Evolutionary conservation across 2,113 vertebrate species (phyloP).

Genomic region (Manacus vitellinus): DNA sequence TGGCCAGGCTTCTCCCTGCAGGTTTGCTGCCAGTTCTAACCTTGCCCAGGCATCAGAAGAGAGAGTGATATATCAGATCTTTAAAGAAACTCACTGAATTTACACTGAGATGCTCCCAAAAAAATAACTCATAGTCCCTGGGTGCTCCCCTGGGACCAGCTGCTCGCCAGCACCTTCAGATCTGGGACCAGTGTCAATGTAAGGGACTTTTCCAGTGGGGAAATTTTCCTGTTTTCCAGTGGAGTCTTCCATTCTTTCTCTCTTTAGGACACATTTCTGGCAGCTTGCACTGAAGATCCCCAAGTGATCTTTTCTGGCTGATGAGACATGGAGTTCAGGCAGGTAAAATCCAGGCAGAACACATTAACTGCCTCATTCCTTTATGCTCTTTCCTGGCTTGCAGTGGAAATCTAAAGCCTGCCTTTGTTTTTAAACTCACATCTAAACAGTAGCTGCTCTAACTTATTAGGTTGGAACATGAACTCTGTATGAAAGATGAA

Average conservation of each 20-base stretch:
- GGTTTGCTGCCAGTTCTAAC: neutral
- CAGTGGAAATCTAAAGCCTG: conserved; percentile 61
- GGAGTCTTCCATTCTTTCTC: neutral
- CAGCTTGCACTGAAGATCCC: neutral
- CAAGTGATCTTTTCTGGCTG: neutral
- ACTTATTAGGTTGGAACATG: conserved; percentile 43
- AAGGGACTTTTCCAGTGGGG: neutral
- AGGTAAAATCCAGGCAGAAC: neutral
- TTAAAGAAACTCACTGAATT: neutral
- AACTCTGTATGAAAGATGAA: conserved; percentile 65
- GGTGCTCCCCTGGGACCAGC: neutral
- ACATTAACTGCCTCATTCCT: neutral
- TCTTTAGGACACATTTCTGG: neutral
- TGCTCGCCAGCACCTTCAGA: neutral
- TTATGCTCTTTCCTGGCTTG: neutral
- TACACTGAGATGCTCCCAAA: neutral
- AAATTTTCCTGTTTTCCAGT: neutral
- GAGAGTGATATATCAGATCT: neutral
- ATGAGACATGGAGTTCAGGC: neutral
- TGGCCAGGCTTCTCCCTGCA: neutral
- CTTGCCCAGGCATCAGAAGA: neutral
- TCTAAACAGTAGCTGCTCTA: conserved; percentile 73
- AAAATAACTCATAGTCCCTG: neutral
- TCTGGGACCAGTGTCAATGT: fast-evolving
- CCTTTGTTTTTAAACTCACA: conserved; percentile 2